These are phyloP conservation scores for Sarcophaga bullata DNA, from an alignment of 1,140 invertebrate species.

Conservation along the genomic window DNA sequence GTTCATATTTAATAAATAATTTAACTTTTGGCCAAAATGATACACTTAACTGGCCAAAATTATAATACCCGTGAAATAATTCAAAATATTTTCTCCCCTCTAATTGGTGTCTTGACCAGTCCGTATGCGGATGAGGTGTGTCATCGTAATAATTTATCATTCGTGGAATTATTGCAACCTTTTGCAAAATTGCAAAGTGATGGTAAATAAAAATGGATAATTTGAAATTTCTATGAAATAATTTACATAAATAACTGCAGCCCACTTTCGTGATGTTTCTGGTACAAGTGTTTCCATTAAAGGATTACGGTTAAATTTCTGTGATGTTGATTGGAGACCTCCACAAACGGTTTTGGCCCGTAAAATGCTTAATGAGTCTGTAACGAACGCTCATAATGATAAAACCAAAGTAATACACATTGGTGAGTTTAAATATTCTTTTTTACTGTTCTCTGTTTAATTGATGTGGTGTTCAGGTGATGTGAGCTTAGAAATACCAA, in stretches of 20 bases:
- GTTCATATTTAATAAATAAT: not conserved
- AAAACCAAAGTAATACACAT: constrained; percentile 70
- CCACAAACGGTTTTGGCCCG: constrained; percentile 84
- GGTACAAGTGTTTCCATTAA: constrained; percentile 78
- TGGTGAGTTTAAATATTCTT: constrained; percentile 57
- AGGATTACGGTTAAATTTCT: constrained; percentile 82
- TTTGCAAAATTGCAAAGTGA: constrained; percentile 84
- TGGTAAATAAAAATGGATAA: constrained; percentile 68
- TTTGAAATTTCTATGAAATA: constrained; percentile 30
- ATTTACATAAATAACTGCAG: constrained; percentile 64
- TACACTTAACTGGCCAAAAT: constrained; percentile 63
- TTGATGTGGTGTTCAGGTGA: constrained; percentile 58
- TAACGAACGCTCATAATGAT: constrained; percentile 77
- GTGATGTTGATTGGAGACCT: constrained; percentile 82
- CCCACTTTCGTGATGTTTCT: constrained; percentile 84
- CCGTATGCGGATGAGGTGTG: constrained; percentile 83
- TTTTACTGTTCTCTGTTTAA: not conserved
- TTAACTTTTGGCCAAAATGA: constrained; percentile 52
- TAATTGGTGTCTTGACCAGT: constrained; percentile 86
- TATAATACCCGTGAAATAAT: constrained; percentile 85
- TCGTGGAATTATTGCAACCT: constrained; percentile 90
- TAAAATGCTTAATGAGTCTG: constrained; percentile 88
- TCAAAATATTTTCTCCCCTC: constrained; percentile 87
- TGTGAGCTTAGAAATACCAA: constrained; percentile 73
- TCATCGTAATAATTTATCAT: constrained; percentile 90